These are phyloP conservation scores for Platysteira castanea DNA, from an alignment of 2,113 vertebrate genomes.

Conservation along the genomic window DNA sequence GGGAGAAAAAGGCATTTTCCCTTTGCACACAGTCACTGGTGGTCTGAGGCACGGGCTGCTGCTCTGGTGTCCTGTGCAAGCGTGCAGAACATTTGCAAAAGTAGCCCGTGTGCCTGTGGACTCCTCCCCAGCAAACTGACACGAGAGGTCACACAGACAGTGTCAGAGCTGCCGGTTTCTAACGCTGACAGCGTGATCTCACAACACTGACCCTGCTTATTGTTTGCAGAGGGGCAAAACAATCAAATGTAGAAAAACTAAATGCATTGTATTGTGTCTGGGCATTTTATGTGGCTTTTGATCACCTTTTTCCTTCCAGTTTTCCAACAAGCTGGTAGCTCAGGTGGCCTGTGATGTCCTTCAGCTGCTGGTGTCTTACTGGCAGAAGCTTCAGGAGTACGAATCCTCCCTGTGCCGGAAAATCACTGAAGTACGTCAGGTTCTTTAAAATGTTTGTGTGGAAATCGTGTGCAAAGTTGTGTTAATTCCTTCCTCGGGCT, in stretches of 20 bases:
- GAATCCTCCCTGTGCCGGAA: constrained; percentile 86
- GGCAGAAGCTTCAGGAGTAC: constrained; percentile 88
- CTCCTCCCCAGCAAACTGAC: not conserved
- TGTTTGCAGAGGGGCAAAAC: not conserved
- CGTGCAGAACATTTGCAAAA: not conserved
- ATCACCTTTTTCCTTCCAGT: constrained; percentile 72
- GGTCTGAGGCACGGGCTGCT: not conserved
- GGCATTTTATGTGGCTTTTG: not conserved
- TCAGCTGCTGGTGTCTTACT: constrained; percentile 90
- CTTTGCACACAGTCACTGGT: not conserved
- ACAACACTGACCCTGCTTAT: rapidly evolving
- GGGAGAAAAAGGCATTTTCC: not conserved
- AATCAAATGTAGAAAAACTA: not conserved
- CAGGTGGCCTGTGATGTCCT: constrained; percentile 92
- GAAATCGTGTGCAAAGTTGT: rapidly evolving
- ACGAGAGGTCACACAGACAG: rapidly evolving
- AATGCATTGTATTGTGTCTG: not conserved
- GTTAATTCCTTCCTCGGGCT: not conserved
- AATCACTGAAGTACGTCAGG: constrained; percentile 86
- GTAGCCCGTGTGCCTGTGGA: not conserved
- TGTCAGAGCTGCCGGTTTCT: not conserved
- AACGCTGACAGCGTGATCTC: not conserved
- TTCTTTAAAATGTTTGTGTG: not conserved
- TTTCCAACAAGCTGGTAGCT: constrained; percentile 91
- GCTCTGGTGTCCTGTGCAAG: not conserved